A percentile compares a stretch with the other conserved stretches of the same genome.
phyloP scores from a whole-genome alignment of 2,888 invertebrate genomes.

The Leucophenga montana region DNA sequence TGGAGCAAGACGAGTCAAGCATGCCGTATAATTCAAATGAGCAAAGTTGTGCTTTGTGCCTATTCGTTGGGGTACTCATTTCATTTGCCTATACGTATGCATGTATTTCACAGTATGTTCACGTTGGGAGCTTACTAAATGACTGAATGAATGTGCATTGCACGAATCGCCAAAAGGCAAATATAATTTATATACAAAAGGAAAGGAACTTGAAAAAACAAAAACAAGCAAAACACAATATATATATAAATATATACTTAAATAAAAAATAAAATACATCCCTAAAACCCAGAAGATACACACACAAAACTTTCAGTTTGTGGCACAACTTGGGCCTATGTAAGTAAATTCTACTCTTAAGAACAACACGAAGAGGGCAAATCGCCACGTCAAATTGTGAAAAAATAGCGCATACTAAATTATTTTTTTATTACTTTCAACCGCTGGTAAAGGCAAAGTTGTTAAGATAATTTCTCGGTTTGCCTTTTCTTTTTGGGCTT shows the following conservation, averaged over 20 bases:
- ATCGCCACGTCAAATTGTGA: too few relatives aligned
- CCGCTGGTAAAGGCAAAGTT: background rate
- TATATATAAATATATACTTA: too few relatives aligned
- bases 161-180: conserved; percentile 3
- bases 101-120: too few relatives aligned
- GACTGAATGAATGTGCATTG: background rate
- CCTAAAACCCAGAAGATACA: background rate
- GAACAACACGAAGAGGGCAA: background rate
- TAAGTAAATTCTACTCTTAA: background rate
- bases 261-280: too few relatives aligned
- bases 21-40: too few relatives aligned
- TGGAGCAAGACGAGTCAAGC: too few relatives aligned
- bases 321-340: background rate
- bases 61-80: too few relatives aligned
- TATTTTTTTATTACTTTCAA: conserved; percentile 12
- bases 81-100: too few relatives aligned
- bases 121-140: too few relatives aligned
- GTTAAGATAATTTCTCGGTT: too few relatives aligned
- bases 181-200: conserved; percentile 6
- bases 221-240: background rate
- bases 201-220: background rate
- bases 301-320: background rate
- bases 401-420: conserved; percentile 1
- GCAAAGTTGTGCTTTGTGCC: too few relatives aligned
- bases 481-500: background rate